A percentile compares a stretch with the other conserved stretches of the same genome.
Evolutionary conservation across 2,888 invertebrate genomes (phyloP).

Genomic region (Cheilosia vulpina): DNA sequence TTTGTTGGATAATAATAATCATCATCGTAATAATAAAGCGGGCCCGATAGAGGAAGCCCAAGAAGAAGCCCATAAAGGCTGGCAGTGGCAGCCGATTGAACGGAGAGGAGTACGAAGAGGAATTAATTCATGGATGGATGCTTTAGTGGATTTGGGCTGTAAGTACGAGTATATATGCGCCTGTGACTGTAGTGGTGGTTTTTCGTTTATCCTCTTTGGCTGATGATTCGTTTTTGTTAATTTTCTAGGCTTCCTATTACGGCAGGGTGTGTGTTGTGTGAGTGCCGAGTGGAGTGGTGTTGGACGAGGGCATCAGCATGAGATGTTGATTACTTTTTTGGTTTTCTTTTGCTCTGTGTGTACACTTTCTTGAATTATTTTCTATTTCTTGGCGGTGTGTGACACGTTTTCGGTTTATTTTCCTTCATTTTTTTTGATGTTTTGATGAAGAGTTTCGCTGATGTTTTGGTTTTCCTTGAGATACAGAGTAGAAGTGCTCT

Average conservation of each 20-base stretch:
- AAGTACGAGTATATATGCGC: slow-evolving; percentile 46
- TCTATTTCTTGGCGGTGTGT: slow-evolving; percentile 50
- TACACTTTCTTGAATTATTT: slow-evolving; percentile 69
- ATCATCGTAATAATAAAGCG: slow-evolving; percentile 68
- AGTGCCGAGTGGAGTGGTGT: slow-evolving; percentile 12
- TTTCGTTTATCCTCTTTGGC: slow-evolving; percentile 59
- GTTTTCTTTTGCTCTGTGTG: slow-evolving; percentile 30
- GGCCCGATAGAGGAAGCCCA: slow-evolving; percentile 51
- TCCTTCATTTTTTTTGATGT: slow-evolving; percentile 14
- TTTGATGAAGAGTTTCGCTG: slow-evolving; percentile 51
- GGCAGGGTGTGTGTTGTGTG: slow-evolving; percentile 4
- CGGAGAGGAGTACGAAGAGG: slow-evolving; percentile 21
- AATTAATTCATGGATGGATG: slow-evolving; percentile 76
- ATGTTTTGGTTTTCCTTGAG: slow-evolving; percentile 5
- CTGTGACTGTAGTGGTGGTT: slow-evolving; percentile 41
- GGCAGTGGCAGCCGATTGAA: not conserved
- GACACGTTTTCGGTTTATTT: slow-evolving; percentile 62
- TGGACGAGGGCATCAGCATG: slow-evolving; percentile 66
- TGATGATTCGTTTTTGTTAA: slow-evolving; percentile 41
- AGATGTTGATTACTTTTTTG: slow-evolving; percentile 63
- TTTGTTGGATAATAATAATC: slow-evolving; percentile 65
- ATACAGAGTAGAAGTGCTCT: slow-evolving; percentile 1
- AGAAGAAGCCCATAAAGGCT: slow-evolving; percentile 42
- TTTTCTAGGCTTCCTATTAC: slow-evolving; percentile 37
- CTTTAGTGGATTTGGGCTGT: slow-evolving; percentile 71